Evolutionary conservation across 1,140 invertebrate species (phyloP).

Genomic region (Lutraria rhynchaena): DNA sequence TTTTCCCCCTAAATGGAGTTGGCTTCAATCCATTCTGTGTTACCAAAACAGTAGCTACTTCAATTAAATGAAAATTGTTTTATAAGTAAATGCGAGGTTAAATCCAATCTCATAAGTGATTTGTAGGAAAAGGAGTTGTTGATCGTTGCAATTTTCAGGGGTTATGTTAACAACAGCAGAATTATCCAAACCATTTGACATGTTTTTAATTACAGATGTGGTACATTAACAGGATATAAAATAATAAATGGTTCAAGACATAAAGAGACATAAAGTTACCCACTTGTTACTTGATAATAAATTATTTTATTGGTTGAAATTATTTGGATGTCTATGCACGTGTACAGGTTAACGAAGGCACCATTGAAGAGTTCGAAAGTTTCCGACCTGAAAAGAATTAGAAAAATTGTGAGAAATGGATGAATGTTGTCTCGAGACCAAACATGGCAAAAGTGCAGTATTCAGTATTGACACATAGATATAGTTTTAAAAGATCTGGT

Average conservation of each 20-base stretch:
- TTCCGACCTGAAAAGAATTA: conserved; percentile 9
- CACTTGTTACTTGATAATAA: conserved; percentile 30
- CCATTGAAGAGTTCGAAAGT: not conserved
- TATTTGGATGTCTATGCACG: conserved; percentile 22
- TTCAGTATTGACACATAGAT: not conserved
- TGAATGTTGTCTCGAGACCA: not conserved
- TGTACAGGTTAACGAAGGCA: not conserved
- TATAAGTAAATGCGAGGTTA: too few relatives aligned
- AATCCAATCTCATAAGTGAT: too few relatives aligned
- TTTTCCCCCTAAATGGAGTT: not conserved
- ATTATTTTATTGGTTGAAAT: conserved; percentile 8
- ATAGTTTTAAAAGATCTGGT: not conserved
- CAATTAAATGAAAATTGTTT: too few relatives aligned
- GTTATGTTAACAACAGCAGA: too few relatives aligned
- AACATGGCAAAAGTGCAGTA: not conserved
- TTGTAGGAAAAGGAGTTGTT: too few relatives aligned
- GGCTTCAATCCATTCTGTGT: not conserved
- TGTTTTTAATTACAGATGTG: too few relatives aligned
- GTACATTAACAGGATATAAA: too few relatives aligned
- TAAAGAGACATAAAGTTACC: not conserved
- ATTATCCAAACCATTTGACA: too few relatives aligned
- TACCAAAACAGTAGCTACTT: not conserved
- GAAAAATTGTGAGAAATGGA: not conserved
- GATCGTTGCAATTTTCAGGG: too few relatives aligned
- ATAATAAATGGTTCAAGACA: too few relatives aligned